phyloP scores from a whole-genome alignment of 92 coral and sea anemone species.

The Epizoanthus stellaris region DNA sequence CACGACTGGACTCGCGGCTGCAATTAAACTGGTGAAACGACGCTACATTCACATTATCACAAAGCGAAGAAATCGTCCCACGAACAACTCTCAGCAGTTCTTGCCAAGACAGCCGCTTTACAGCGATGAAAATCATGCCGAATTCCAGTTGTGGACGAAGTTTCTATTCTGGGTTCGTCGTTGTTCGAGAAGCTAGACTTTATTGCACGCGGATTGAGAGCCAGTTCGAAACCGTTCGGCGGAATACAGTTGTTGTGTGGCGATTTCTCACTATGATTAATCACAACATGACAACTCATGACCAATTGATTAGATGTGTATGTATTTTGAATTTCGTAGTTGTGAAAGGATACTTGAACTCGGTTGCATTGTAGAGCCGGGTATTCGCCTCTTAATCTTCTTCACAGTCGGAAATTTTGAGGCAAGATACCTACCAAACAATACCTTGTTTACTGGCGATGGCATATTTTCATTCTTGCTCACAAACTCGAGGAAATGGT shows the following conservation, averaged over 20 bases:
- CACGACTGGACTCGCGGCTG: constrained; percentile 56
- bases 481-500: too few relatives aligned
- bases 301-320: background rate
- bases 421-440: background rate
- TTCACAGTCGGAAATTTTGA: background rate
- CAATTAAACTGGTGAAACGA: constrained; percentile 44
- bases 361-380: background rate
- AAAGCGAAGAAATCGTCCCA: constrained; percentile 53
- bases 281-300: background rate
- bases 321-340: background rate
- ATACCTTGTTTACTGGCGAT: too few relatives aligned
- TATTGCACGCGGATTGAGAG: constrained; percentile 30
- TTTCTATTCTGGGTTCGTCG: constrained; percentile 43
- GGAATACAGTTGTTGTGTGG: constrained; percentile 49
- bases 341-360: background rate
- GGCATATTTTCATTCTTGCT: too few relatives aligned
- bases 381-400: background rate
- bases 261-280: constrained; percentile 16
- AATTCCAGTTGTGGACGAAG: constrained; percentile 51
- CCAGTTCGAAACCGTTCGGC: constrained; percentile 47
- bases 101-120: constrained; percentile 41
- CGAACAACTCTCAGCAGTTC: constrained; percentile 35
- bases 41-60: constrained; percentile 45
- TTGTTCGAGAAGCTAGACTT: constrained; percentile 51
- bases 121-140: constrained; percentile 46